Base-by-base conservation (phyloP, 2,797 vertebrate genomes). In the Columba guinea region DNA sequence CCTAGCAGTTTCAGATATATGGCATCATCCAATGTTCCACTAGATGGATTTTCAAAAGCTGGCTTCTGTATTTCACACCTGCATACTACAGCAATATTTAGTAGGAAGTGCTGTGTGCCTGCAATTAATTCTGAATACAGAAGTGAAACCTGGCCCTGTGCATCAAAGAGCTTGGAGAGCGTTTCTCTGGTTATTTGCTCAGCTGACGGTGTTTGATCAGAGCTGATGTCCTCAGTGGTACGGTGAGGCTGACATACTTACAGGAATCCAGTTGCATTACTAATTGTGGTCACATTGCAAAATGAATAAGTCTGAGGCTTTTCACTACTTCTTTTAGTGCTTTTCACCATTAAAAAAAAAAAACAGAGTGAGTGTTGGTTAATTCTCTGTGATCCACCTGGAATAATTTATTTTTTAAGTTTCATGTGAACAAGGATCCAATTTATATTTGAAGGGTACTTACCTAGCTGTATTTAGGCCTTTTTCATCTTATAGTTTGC, bases 61-160 rank as follows among this genome's bases (percentile, higher is more conserved):
- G 94, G 78, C 94, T 96, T 95, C 96, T 96, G 90, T 96, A 93
- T 96, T 96, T 96, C 93, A 95, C 96, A 96, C 84, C 94, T 96
- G 93, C 93, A 92, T 68, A 49, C 88, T 87, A 19, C 81, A 89
- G 86, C 88, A 96, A 71, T 90, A 80, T 94, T 96, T 87, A 80
- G 64, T 71, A 82, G 88, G 93, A 96, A 96, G 64, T 9, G 3
- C 75, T 28, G 22, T 84, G 27, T 82, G 74, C 77, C 76, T 79
- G 73, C 58, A 69, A 27, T 94, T 80, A 82, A 84, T 93, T 84
- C 74, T 91, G 84, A 85, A 89, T 30, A 71, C 81, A 90, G 90
- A 86, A 68, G 69, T 83, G 86, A 92, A 92, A 77, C 52, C 78
- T 95, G 89, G 76, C 69, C 91, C 53, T 22, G 4, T 71, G 27